A percentile compares a stretch with the other conserved stretches of the same genome.
Evolutionary conservation across 2,888 invertebrate genomes (phyloP).

Genomic region (Selenia dentaria): DNA sequence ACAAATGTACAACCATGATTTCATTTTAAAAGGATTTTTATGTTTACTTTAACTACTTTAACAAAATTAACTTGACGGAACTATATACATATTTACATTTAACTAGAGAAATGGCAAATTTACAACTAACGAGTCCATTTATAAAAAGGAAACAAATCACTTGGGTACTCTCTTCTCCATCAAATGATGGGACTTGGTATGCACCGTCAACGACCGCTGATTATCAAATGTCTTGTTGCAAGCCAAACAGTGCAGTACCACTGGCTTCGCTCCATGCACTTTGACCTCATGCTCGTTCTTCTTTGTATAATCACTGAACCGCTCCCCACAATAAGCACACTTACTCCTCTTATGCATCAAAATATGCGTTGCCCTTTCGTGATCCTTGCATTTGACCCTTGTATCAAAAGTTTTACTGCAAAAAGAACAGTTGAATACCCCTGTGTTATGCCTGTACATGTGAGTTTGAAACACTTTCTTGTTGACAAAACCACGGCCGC

Average conservation of each 20-base stretch:
- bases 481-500: constrained; percentile 71
- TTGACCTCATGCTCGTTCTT: constrained; percentile 64
- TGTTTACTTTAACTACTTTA: no score
- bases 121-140: no score
- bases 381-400: constrained; percentile 48
- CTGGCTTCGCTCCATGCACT: constrained; percentile 62
- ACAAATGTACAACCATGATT: no score
- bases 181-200: constrained; percentile 64
- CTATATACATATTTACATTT: no score
- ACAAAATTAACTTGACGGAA: no score
- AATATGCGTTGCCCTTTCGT: constrained; percentile 51
- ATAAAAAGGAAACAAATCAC: background rate
- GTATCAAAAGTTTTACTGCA: constrained; percentile 54
- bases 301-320: constrained; percentile 66
- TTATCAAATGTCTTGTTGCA: constrained; percentile 76
- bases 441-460: constrained; percentile 58
- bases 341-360: constrained; percentile 47
- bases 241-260: constrained; percentile 67
- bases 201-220: constrained; percentile 72
- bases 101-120: no score
- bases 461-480: constrained; percentile 50
- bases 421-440: constrained; percentile 46
- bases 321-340: constrained; percentile 60
- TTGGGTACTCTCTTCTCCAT: constrained; percentile 43
- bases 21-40: no score